A percentile compares a stretch with the other conserved stretches of the same genome.
These are phyloP conservation scores for Pseudochirops corinnae DNA, from an alignment of 2,797 vertebrate genomes.

Conservation along the genomic window DNA sequence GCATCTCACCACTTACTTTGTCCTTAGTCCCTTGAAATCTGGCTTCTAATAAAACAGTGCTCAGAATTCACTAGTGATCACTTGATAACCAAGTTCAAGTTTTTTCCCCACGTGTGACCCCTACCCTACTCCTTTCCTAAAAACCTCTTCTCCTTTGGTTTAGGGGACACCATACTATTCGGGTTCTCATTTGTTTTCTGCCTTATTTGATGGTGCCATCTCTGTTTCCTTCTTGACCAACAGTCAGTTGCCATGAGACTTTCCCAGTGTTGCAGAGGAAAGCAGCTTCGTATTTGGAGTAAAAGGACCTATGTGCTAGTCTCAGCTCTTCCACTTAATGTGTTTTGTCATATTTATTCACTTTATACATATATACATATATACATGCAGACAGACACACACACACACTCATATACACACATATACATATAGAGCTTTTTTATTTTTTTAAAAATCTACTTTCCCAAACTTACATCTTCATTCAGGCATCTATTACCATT, in stretches of 20 bases:
- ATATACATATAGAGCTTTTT: neutral
- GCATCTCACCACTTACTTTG: neutral
- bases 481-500: neutral
- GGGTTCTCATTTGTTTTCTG: constrained; percentile 11
- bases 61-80: neutral
- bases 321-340: neutral
- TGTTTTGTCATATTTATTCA: neutral
- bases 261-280: neutral
- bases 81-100: neutral
- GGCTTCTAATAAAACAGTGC: neutral
- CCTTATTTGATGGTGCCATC: neutral
- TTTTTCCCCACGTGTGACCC: neutral
- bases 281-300: neutral
- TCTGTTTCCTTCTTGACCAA: neutral
- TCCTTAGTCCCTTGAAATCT: neutral
- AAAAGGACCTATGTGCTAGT: neutral
- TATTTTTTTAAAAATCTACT: neutral
- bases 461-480: neutral
- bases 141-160: neutral
- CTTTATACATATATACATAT: no score
- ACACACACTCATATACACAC: no score
- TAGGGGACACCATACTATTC: neutral
- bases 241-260: neutral
- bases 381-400: no score
- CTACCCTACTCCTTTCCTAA: neutral